Evolutionary conservation across 2,888 invertebrate species (phyloP), one percentile per base, ranked within the genome.

Genomic region (Polietes domitor): DNA sequence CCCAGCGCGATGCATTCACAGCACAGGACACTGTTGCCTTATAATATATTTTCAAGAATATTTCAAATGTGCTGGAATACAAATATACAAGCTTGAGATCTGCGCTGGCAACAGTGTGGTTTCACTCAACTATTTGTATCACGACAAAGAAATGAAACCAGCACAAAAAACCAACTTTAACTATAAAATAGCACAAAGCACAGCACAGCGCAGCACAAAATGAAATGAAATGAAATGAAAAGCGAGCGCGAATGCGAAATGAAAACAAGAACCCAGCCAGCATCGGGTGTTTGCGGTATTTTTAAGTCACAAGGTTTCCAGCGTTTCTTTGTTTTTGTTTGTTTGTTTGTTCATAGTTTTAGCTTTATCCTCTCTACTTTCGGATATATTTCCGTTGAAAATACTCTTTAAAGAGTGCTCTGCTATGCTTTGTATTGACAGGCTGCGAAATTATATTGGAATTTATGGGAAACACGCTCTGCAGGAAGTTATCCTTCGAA

Each of bases 281-380:
- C 26, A 61, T 61, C 24, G 61, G n/a, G 12, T 68, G 80, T 72
- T 80, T 80, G 53, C 80, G 17, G 70, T 80, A 50, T 77, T 77
- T 80, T 83, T 83, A 77, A 77, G 74, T 77, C 74, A 77, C 83
- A 83, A 80, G 83, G 83, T 80, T 83, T 77, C 53, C 61, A 80
- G 55, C 58, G 70, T 83, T 72, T 76, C 65, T 70, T 55, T 32
- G 41, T 65, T 47, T 9, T 24, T 41, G 15, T 58, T 71, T 37
- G 17, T 5, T 24, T 77, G 55, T 43, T 47, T n/a, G n/a, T n/a
- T 68, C 43, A 50, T 63, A 12, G 7, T 58, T 79, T 76, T 41
- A 58, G 58, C 15, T 24, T 58, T 58, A 24, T 19, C 21, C 24
- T 7, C 9, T 55, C 24, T 58, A 50, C 58, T 73, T 43, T 68